phyloP scores from a whole-genome alignment of 2,797 vertebrate species.

The Pelochelys cantorii region DNA sequence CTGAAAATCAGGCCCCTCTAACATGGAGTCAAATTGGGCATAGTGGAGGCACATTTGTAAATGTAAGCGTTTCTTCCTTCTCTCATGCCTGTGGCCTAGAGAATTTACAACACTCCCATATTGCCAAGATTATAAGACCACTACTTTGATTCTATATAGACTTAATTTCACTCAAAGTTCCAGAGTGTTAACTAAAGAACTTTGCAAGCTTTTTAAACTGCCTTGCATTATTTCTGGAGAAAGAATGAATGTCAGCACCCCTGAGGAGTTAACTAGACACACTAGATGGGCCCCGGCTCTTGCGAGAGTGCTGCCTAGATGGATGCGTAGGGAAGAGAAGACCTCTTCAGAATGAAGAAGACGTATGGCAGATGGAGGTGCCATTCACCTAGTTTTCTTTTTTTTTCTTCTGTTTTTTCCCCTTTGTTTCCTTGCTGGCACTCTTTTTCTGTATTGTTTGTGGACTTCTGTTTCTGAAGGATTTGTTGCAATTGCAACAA shows the following conservation, averaged over 20 bases:
- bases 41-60: not conserved
- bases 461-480: not conserved
- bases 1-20: not conserved
- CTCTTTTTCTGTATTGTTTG: not conserved
- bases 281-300: not conserved
- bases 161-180: not conserved
- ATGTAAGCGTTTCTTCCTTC: not conserved
- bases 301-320: not conserved
- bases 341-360: not conserved
- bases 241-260: not conserved
- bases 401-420: not conserved
- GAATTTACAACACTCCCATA: not conserved
- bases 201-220: rapidly evolving
- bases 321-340: not conserved
- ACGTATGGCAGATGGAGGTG: not conserved
- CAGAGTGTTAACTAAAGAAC: not conserved
- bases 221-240: rapidly evolving
- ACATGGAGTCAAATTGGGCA: not conserved
- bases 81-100: not conserved
- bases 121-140: not conserved
- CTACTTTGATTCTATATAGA: not conserved
- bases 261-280: not conserved
- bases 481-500: not conserved
- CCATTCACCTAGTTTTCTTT: not conserved
- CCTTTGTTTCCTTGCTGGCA: rapidly evolving